These are phyloP conservation scores for Drosophila quinaria DNA, from an alignment of 2,888 invertebrate species.

Conservation along the genomic window DNA sequence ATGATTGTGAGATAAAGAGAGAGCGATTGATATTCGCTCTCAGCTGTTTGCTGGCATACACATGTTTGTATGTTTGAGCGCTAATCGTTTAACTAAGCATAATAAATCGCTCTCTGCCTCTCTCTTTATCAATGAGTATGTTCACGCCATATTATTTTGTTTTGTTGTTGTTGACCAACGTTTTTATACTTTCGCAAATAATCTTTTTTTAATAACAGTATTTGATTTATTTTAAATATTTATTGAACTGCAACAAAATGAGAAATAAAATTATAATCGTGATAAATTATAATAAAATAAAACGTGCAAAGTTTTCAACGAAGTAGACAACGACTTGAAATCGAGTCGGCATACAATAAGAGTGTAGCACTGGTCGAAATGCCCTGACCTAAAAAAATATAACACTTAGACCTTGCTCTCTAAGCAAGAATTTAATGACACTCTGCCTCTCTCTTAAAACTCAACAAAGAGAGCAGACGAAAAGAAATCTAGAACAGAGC, in stretches of 20 bases:
- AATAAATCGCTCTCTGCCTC: background rate
- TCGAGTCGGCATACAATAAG: background rate
- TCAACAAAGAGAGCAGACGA: background rate
- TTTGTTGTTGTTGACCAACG: no score
- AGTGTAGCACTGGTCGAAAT: background rate
- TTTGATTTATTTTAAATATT: background rate
- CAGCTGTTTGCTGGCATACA: background rate
- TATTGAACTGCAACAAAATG: no score
- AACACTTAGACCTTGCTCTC: background rate
- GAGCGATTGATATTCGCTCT: background rate
- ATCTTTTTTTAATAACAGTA: no score
- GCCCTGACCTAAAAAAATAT: background rate
- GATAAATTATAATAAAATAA: no score
- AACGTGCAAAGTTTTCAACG: no score
- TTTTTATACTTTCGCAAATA: no score
- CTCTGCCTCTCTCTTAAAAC: background rate
- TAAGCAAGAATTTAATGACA: background rate
- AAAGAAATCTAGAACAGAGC: background rate
- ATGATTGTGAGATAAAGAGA: constrained; percentile 10
- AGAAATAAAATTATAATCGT: no score
- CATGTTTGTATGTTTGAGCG: background rate
- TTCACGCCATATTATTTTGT: background rate
- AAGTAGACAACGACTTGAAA: no score
- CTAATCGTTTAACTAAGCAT: background rate
- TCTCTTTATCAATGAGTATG: background rate